Evolutionary conservation across 2,113 vertebrate genomes (phyloP), one percentile per base, ranked within the genome.

Genomic region (Chroicocephalus ridibundus): DNA sequence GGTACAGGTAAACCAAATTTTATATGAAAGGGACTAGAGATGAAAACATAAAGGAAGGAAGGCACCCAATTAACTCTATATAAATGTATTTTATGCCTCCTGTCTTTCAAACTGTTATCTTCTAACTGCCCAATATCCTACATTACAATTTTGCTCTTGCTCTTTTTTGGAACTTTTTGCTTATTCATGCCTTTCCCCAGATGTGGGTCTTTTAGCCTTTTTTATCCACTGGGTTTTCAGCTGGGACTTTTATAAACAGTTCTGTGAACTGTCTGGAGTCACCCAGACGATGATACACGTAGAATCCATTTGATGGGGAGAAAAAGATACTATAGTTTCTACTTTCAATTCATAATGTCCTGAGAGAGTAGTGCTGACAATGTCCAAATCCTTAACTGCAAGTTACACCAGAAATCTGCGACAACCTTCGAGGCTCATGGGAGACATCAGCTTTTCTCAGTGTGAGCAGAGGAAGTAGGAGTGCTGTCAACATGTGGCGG

Each of bases 361-460:
- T 49, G 5, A 4, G 6, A 69, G 29, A 57, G 5, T 49, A 47
- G 15, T 31, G 31, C 58, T 77, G 62, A 27, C 40, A 42, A 17
- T 24, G n/a, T 55, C n/a, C 57, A n/a, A 77, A 79, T 47, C 6
- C 9, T 31, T 66, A 62, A 70, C 26, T 86, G 34, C 11, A 68
- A 57, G 27, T 42, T 65, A 51, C 10, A 32, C 11, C 13, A 54
- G 69, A 68, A 91, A 68, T 60, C 60, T 70, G 36, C 65, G 36
- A 31, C 16, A 61, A 29, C 16, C 5, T 65, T 65, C 0, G 0
- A 54, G 27, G 36, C 20, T 75, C 18, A 0, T 58, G 47, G 62
- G 46, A 80, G 32, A 13, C 25, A 36, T 26, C 31, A 91, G 26
- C 4, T 91, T 72, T 68, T 61, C 26, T 47, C 15, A n/a, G 21